Conservation (phyloP, 2,797 vertebrate species). For the Acanthurus leucopareius region DNA sequence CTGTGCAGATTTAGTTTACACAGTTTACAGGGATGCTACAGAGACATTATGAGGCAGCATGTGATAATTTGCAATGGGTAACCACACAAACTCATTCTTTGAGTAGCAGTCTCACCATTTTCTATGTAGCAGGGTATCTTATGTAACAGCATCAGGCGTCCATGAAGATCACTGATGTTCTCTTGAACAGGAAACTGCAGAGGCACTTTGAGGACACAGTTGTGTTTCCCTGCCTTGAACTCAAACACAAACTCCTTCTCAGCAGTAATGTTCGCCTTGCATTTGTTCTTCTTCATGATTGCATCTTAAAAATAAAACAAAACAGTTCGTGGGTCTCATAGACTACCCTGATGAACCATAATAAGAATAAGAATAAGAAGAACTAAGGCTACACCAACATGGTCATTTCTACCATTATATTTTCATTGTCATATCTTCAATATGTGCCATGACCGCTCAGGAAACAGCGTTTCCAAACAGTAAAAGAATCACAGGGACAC, state of each 20-base stretch:
- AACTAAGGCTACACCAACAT: not conserved
- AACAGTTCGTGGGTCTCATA: not conserved
- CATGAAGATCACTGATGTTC: conserved; percentile 91
- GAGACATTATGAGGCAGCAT: no score
- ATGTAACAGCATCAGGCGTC: conserved; percentile 93
- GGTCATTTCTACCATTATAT: not conserved
- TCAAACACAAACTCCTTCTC: conserved; percentile 93
- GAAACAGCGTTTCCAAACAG: not conserved
- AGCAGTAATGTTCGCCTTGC: conserved; percentile 73
- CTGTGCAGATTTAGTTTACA: not conserved
- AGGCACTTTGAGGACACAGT: conserved; percentile 90
- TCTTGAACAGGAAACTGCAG: conserved; percentile 92
- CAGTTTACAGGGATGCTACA: not conserved
- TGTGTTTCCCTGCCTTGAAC: conserved; percentile 89
- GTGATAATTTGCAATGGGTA: no score
- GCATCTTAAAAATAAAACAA: conserved; percentile 26
- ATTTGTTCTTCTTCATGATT: conserved; percentile 91
- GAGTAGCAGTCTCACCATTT: conserved; percentile 84
- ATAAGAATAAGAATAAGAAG: not conserved
- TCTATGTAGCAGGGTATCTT: conserved; percentile 95
- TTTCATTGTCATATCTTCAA: not conserved
- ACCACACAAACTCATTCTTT: no score
- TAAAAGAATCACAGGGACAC: not conserved
- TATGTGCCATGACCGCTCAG: not conserved
- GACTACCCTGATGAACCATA: not conserved